Evolutionary conservation across 2,797 vertebrate species (phyloP).

Genomic region (Enteromius mattozi): DNA sequence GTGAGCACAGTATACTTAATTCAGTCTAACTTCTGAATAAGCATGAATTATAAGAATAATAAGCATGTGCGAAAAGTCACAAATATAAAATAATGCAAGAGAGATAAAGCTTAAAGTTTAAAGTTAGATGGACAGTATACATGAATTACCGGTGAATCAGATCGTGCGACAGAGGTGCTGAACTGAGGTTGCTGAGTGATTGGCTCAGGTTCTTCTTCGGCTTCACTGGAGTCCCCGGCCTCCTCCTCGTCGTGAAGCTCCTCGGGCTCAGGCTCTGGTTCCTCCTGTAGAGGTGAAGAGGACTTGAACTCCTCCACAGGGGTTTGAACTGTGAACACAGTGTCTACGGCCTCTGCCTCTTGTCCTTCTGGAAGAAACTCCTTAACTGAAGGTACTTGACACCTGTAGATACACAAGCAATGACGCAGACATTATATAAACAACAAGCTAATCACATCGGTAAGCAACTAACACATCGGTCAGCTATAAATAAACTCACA

Average conservation of each 20-base stretch:
- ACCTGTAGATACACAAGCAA: conserved; percentile 42
- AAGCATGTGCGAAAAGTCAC: background rate
- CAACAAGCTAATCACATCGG: background rate
- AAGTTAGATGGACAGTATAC: background rate
- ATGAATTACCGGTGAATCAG: conserved; percentile 68
- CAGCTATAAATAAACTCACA: conserved; percentile 3
- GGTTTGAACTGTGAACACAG: background rate
- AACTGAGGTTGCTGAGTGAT: conserved; percentile 75
- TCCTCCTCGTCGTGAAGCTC: conserved; percentile 40
- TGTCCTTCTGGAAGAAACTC: conserved; percentile 50
- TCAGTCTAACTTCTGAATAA: background rate
- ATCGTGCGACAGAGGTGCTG: conserved; percentile 39
- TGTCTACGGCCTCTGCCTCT: conserved; percentile 62
- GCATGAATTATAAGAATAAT: background rate
- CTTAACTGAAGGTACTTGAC: conserved; percentile 43
- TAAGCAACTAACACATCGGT: conserved; percentile 4
- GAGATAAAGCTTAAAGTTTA: background rate
- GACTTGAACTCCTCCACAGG: conserved; percentile 53
- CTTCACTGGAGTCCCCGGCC: conserved; percentile 19
- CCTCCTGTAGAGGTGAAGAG: conserved; percentile 59
- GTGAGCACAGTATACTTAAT: background rate
- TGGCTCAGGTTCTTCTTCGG: conserved; percentile 51
- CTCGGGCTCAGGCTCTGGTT: conserved; percentile 36
- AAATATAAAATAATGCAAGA: background rate
- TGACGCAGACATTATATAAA: conserved; percentile 8